phyloP scores from a whole-genome alignment of 37 sponge, comb jelly and placozoan genomes.

The Amphimedon queenslandica region DNA sequence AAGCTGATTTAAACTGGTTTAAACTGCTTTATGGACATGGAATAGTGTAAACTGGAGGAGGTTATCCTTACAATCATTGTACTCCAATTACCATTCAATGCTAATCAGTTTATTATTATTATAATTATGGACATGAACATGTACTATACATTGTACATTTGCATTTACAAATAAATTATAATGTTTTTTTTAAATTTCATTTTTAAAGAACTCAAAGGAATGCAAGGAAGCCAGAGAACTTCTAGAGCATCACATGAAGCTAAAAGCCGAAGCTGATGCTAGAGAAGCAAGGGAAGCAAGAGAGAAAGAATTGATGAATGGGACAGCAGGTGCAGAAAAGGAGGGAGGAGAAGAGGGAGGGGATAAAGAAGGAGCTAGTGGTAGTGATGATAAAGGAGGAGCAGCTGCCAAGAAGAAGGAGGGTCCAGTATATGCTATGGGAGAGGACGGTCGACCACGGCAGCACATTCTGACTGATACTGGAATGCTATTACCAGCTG shows the following conservation, averaged over 20 bases:
- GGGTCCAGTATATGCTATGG: background rate
- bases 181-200: background rate
- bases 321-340: background rate
- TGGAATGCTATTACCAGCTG: constrained; percentile 12
- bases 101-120: too few species aligned
- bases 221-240: background rate
- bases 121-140: too few species aligned
- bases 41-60: too few species aligned
- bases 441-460: constrained; percentile 8
- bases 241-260: background rate
- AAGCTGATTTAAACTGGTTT: too few species aligned
- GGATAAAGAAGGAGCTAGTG: background rate
- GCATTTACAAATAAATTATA: too few species aligned
- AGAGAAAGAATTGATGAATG: constrained; percentile 7
- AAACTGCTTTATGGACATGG: too few species aligned
- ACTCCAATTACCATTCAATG: too few species aligned
- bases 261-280: background rate
- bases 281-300: background rate
- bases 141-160: too few species aligned
- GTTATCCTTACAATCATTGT: too few species aligned
- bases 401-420: too few species aligned
- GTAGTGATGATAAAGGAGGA: background rate
- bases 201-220: background rate
- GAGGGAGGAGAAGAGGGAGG: constrained; percentile 17
- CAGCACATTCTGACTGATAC: background rate